Evolutionary conservation across 1,140 invertebrate genomes (phyloP).

Genomic region (Bathynomus jamesi): DNA sequence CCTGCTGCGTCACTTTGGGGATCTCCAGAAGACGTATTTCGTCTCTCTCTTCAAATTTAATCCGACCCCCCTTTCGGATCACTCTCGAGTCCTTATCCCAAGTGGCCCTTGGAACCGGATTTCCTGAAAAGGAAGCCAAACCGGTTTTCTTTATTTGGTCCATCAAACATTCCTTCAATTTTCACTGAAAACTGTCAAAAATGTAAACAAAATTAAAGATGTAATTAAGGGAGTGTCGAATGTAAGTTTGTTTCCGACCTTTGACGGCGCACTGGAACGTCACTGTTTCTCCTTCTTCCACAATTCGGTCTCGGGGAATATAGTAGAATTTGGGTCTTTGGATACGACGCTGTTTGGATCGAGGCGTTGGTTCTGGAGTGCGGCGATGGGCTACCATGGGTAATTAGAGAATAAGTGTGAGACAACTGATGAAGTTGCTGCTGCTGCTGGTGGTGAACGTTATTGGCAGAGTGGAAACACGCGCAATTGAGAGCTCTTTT

Average conservation of each 20-base stretch:
- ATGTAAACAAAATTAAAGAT: too few relatives aligned
- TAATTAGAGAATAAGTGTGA: too few relatives aligned
- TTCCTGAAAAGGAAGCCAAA: constrained; percentile 5
- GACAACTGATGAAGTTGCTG: too few relatives aligned
- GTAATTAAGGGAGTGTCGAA: too few relatives aligned
- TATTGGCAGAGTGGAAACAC: too few relatives aligned
- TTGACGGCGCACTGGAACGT: constrained; percentile 69
- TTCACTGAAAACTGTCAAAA: too few relatives aligned
- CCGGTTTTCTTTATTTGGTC: too few relatives aligned
- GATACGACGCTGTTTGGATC: constrained; percentile 18
- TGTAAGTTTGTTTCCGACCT: too few relatives aligned
- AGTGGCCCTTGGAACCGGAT: constrained; percentile 43
- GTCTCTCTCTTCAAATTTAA: constrained; percentile 63
- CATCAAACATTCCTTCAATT: too few relatives aligned
- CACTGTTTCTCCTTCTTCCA: constrained; percentile 70
- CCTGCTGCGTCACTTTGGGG: constrained; percentile 61
- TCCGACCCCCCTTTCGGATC: constrained; percentile 51
- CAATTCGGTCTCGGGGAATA: constrained; percentile 73
- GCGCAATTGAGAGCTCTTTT: too few relatives aligned
- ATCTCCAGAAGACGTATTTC: constrained; percentile 69
- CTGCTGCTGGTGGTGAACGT: too few relatives aligned
- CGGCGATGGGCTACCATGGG: constrained; percentile 26
- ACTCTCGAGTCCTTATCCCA: constrained; percentile 69
- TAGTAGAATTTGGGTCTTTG: constrained; percentile 69
- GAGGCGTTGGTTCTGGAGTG: constrained; percentile 30